Evolutionary conservation across 2,888 invertebrate genomes (phyloP), one percentile per base, ranked within the genome.

Genomic region (Margaritifera margaritifera): DNA sequence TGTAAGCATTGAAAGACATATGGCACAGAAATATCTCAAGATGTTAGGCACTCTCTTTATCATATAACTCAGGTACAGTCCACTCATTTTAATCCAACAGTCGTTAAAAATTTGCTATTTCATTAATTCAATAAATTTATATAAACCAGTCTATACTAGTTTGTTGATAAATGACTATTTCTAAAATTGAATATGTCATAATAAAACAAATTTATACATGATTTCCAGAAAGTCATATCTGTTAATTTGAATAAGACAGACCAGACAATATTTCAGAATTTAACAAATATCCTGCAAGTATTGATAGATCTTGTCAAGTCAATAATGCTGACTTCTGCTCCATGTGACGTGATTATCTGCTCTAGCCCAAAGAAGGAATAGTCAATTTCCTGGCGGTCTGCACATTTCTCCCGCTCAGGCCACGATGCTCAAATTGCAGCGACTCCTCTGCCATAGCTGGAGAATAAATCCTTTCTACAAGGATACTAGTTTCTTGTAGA

Each of bases 361-460:
- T 89, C 83, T 25, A 89, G 86, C 1, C 92, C 92, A 31, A 92
- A 86, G 5, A 95, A 75, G 24, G 86, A 90, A 85, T 92, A 95
- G 1, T 68, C 54, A 4, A 85, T 70, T 15, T 69, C 74, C 18
- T 73, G 72, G 20, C 93, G 91, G 2, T 92, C 91, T 1, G 94
- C 69, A 98, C 92, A 90, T 99, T 99, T 19, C 98, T 98, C 94
- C 96, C 95, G 90, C 99, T 99, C 72, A 99, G 92, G 89, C 99
- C 99, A 56, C 99, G 92, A 86, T 99, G 99, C 88, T 99, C 99
- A 89, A 99, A 99, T 89, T 96, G 92, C 62, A 94, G 92, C 11
- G 93, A 92, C 77, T 92, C 92, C 90, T 99, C 98, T 0, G 95
- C 98, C 31, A 96, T 94, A 1, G 97, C 96, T 81, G 99, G 91